Evolutionary conservation across 2,113 vertebrate species (phyloP), one percentile per base, ranked within the genome.

Genomic region (Cettia cetti): DNA sequence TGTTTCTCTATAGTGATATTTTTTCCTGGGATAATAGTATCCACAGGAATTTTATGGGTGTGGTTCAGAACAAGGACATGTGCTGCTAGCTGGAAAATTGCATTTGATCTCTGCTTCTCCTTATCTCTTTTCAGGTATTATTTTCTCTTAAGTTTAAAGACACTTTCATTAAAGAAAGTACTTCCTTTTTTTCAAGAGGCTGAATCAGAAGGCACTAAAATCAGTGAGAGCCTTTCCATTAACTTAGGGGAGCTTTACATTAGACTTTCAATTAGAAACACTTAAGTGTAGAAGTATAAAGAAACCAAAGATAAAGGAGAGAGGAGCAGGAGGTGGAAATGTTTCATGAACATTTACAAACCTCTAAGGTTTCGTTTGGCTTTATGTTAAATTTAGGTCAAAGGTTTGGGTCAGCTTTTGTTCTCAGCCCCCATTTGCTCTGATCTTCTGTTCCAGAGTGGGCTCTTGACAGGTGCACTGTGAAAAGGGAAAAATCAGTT

Each of bases 301-400:
- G 92, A 92, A 96, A 90, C 39, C 21, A 19, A 96, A 96, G 92
- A 92, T 92, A 94, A 96, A 89, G 93, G 89, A 91, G 53, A 77
- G 18, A 40, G 42, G 60, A 82, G 44, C 53, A 50, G 57, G 86
- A 95, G 89, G 76, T 94, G 82, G 82, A 95, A 93, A 75, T 89
- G 92, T 88, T 89, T 88, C 69, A 88, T 82, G 94, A 96, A 78
- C 81, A 74, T 95, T 96, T 95, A 92, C 94, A 97, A 93, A 96
- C 90, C 82, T 96, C 94, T 97, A 95, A 94, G 93, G 95, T 95
- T 97, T 95, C 91, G 75, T 88, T 96, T 96, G 90, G 75, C 39
- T 95, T 96, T 94, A 85, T 89, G 64, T 90, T 94, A 96, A 90
- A 84, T 82, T 97, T 97, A 86, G 89, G 94, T 92, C 91, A 77